Evolutionary conservation across 1,140 invertebrate species (phyloP).

Genomic region (Cherax quadricarinatus): DNA sequence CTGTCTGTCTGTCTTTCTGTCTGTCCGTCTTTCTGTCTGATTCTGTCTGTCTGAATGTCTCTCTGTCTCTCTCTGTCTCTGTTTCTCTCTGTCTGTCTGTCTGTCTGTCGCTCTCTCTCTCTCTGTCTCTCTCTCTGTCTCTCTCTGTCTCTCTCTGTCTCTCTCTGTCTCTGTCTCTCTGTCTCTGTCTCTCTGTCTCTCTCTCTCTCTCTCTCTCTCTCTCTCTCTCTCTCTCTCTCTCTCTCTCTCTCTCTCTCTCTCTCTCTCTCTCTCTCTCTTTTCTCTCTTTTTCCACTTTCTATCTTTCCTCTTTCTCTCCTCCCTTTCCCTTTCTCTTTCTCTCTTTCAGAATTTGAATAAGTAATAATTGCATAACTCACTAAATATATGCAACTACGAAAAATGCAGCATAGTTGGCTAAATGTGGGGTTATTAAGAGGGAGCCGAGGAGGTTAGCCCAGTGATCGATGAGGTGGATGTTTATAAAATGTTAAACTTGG

Average conservation of each 20-base stretch:
- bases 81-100: not conserved
- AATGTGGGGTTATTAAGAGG: too few species aligned
- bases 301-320: not conserved
- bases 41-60: too few species aligned
- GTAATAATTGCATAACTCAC: too few species aligned
- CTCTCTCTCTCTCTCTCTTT: not conserved
- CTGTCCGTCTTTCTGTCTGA: too few species aligned
- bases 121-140: not conserved
- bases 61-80: too few species aligned
- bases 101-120: not conserved
- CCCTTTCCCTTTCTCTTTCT: too few species aligned
- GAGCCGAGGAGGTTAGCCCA: too few species aligned
- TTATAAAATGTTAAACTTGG: too few species aligned
- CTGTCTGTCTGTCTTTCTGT: not conserved
- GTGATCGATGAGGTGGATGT: too few species aligned
- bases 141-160: not conserved
- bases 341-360: too few species aligned
- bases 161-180: not conserved
- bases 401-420: too few species aligned
- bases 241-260: conserved; percentile 3
- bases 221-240: not conserved
- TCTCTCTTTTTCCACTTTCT: not conserved
- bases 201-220: not conserved
- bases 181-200: not conserved
- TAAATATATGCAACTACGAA: too few species aligned